Evolutionary conservation across 2,888 invertebrate species (phyloP).

Genomic region (Pseudococcus longispinus): DNA sequence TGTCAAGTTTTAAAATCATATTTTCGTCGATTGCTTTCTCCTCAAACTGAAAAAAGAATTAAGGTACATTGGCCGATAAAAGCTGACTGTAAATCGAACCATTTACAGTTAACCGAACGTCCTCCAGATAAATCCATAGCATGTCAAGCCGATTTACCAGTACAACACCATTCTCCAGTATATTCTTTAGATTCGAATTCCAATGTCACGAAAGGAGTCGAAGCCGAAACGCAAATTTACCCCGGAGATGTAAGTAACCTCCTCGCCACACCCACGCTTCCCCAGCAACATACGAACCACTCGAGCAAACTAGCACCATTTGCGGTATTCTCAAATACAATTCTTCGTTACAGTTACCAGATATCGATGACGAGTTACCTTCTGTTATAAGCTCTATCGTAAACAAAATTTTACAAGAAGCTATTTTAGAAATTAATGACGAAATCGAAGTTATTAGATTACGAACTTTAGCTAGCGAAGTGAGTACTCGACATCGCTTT

Average conservation of each 20-base stretch:
- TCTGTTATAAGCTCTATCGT: constrained; percentile 46
- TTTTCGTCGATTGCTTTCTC: background rate
- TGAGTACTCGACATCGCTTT: constrained; percentile 43
- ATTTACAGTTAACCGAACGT: constrained; percentile 46
- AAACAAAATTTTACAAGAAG: constrained; percentile 52
- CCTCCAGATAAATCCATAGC: constrained; percentile 43
- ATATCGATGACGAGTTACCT: constrained; percentile 29
- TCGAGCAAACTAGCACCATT: background rate
- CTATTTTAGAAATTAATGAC: constrained; percentile 54
- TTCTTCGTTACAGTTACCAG: constrained; percentile 42
- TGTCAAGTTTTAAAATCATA: background rate
- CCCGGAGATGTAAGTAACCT: constrained; percentile 45
- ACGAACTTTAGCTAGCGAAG: constrained; percentile 48
- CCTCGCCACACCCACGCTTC: background rate
- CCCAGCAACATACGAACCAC: background rate
- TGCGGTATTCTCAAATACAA: background rate
- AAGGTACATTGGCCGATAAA: too few species aligned
- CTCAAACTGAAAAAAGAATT: background rate
- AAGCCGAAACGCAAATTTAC: constrained; percentile 48
- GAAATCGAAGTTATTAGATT: constrained; percentile 49
- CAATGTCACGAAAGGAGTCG: background rate
- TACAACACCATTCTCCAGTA: background rate
- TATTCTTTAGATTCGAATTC: background rate
- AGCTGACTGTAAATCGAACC: background rate
- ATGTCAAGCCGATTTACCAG: constrained; percentile 48